phyloP scores from a whole-genome alignment of 1,140 invertebrate genomes.

The Hypsibius dujardini region DNA sequence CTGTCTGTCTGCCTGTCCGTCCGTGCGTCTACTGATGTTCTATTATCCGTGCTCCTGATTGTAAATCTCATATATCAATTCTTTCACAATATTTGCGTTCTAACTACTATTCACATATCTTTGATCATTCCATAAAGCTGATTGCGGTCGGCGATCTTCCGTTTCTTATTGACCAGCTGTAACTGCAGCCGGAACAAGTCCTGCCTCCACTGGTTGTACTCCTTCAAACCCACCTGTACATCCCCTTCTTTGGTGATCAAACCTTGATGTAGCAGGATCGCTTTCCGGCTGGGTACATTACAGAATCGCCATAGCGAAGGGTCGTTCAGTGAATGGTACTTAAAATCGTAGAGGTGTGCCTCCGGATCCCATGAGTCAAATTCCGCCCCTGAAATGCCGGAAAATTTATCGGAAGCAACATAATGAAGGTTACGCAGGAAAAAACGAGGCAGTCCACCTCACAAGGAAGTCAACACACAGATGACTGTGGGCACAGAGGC shows the following conservation, averaged over 20 bases:
- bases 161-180: neutral
- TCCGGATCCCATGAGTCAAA: constrained; percentile 5
- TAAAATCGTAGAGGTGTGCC: neutral
- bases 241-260: neutral
- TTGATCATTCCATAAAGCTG: neutral
- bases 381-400: neutral
- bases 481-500: too few relatives aligned
- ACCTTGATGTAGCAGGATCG: neutral
- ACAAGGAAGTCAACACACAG: too few relatives aligned
- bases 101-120: too few relatives aligned
- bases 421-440: too few relatives aligned
- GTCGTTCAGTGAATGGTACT: neutral
- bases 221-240: neutral
- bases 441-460: too few relatives aligned
- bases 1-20: too few relatives aligned
- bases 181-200: neutral
- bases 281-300: neutral
- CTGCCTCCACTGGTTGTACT: neutral
- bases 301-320: neutral
- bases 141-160: neutral
- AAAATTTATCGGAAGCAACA: too few relatives aligned
- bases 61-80: too few relatives aligned
- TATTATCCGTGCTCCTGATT: too few relatives aligned
- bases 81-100: too few relatives aligned
- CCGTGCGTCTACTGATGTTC: too few relatives aligned